These are phyloP conservation scores for Murina feae DNA, from an alignment of 2,113 vertebrate species.

Conservation along the genomic window DNA sequence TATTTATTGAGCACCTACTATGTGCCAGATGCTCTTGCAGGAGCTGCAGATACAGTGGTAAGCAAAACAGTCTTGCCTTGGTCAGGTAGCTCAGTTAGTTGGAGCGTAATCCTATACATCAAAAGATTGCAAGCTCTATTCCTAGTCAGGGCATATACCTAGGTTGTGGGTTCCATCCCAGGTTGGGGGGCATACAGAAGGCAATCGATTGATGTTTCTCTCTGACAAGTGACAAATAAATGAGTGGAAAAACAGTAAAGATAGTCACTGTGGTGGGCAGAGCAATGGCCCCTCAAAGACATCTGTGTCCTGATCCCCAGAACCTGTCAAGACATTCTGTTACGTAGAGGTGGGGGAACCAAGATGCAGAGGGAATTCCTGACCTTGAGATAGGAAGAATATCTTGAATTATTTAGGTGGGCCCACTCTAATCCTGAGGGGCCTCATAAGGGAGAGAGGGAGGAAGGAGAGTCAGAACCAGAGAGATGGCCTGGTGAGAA, in stretches of 20 bases:
- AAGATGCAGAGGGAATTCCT: neutral
- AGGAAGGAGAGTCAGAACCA: neutral
- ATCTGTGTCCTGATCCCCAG: accelerated
- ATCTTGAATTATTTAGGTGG: neutral
- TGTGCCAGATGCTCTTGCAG: neutral
- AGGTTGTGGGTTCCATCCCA: too few species aligned
- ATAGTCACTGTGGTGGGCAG: neutral
- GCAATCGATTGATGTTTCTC: too few species aligned
- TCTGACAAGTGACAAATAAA: neutral
- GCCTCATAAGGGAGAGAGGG: neutral
- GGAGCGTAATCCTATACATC: neutral
- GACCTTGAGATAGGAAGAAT: too few species aligned
- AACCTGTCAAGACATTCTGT: too few species aligned
- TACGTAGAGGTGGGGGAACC: accelerated
- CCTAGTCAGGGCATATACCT: too few species aligned
- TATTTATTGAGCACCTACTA: neutral
- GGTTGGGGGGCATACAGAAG: too few species aligned
- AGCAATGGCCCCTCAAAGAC: neutral
- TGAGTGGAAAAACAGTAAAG: neutral
- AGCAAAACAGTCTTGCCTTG: neutral
- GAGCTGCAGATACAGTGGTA: neutral
- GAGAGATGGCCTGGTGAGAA: neutral
- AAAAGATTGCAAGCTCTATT: neutral
- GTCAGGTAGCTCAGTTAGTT: neutral
- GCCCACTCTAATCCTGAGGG: too few species aligned